Percentiles rank a stretch among this genome's conserved stretches.
These are phyloP conservation scores for Albula glossodonta DNA, from an alignment of 2,113 vertebrate genomes.

Conservation along the genomic window DNA sequence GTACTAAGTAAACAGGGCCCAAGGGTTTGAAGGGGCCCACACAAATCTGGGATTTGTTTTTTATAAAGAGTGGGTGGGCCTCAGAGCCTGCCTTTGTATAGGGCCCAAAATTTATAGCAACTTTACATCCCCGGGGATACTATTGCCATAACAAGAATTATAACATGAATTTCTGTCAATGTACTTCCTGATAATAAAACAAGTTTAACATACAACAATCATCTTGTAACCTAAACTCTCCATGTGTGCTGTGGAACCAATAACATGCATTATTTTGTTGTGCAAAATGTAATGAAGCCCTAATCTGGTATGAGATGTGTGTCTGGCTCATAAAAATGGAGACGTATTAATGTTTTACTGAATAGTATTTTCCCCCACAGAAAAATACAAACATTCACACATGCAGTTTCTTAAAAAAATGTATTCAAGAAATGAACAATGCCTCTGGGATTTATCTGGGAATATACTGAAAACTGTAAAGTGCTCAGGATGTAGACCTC, in stretches of 20 bases:
- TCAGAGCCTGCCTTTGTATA: too few relatives aligned
- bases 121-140: not conserved
- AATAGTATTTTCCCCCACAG: not conserved
- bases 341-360: not conserved
- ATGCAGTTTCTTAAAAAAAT: too few relatives aligned
- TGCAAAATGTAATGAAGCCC: not conserved
- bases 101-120: too few relatives aligned
- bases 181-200: not conserved
- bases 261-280: slow-evolving; percentile 3
- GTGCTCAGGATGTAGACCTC: too few relatives aligned
- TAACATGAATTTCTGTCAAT: not conserved
- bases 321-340: not conserved
- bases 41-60: too few relatives aligned
- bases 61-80: too few relatives aligned
- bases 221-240: not conserved
- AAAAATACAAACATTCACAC: too few relatives aligned
- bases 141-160: not conserved
- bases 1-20: too few relatives aligned
- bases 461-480: too few relatives aligned
- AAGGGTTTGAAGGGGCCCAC: too few relatives aligned
- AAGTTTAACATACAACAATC: not conserved
- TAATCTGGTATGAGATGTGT: not conserved
- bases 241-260: not conserved
- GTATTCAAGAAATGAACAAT: too few relatives aligned
- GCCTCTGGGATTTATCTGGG: too few relatives aligned